These are phyloP conservation scores for Gymnopithys bicolor DNA, from an alignment of 2,797 vertebrate species.

Conservation along the genomic window DNA sequence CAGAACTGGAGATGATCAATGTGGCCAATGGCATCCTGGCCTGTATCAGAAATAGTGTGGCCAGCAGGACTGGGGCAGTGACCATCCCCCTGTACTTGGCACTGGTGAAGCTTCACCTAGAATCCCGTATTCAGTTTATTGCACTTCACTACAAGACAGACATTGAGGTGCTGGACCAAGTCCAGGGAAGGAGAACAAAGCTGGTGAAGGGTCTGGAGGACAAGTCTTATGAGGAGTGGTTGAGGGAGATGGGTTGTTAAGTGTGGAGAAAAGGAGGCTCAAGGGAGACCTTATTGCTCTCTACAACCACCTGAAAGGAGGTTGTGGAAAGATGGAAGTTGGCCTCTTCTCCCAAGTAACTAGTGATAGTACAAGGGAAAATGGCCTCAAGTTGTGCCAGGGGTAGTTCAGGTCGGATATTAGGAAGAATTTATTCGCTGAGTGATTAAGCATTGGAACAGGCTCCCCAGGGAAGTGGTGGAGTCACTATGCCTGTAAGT, in stretches of 20 bases:
- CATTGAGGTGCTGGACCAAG: background rate
- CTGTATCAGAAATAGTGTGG: background rate
- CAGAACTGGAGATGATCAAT: background rate
- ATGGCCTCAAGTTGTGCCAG: background rate
- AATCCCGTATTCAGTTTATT: background rate
- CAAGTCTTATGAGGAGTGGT: background rate
- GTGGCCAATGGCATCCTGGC: background rate
- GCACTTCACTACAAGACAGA: background rate
- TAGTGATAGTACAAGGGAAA: background rate
- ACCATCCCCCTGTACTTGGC: background rate
- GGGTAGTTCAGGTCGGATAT: background rate
- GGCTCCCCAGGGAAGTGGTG: background rate
- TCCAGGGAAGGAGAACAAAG: background rate
- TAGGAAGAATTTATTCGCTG: background rate
- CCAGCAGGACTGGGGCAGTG: background rate
- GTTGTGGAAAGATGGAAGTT: background rate
- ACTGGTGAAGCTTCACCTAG: background rate
- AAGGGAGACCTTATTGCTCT: background rate
- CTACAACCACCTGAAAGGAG: background rate
- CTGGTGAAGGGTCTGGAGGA: background rate
- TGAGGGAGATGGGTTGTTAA: background rate
- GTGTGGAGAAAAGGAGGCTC: background rate
- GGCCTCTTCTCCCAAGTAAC: background rate
- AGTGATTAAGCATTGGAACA: background rate
- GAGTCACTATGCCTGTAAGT: background rate